These are phyloP conservation scores for Cairina moschata DNA, from an alignment of 2,113 vertebrate species.

Conservation along the genomic window DNA sequence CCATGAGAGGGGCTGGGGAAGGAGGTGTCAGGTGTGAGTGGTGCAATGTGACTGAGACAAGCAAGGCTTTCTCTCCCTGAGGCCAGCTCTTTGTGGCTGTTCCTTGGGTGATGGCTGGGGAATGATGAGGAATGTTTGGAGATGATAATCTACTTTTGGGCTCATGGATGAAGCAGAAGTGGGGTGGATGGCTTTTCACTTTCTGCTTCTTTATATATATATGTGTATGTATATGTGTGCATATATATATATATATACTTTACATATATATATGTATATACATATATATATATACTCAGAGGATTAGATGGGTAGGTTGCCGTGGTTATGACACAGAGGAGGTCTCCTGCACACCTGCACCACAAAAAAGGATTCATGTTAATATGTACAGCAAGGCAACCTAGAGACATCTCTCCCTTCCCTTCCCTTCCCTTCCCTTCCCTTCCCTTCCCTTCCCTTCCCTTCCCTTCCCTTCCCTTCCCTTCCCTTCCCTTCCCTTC, in stretches of 20 bases:
- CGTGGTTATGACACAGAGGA: slow-evolving; percentile 78
- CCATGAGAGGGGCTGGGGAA: not conserved
- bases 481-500: too few species aligned
- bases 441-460: too few species aligned
- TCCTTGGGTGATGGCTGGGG: slow-evolving; percentile 82
- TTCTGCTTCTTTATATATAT: slow-evolving; percentile 27
- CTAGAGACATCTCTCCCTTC: not conserved
- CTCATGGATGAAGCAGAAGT: slow-evolving; percentile 79
- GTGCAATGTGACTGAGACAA: slow-evolving; percentile 66
- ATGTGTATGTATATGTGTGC: not conserved
- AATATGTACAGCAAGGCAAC: slow-evolving; percentile 49
- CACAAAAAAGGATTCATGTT: slow-evolving; percentile 59
- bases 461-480: too few species aligned
- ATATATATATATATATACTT: not conserved
- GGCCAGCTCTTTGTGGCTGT: slow-evolving; percentile 76
- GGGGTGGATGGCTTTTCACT: slow-evolving; percentile 81
- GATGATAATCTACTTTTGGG: slow-evolving; percentile 75
- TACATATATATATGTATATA: too few species aligned
- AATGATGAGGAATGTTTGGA: slow-evolving; percentile 81
- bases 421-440: too few species aligned
- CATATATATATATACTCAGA: slow-evolving; percentile 71
- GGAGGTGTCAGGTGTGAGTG: not conserved
- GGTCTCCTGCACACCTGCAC: slow-evolving; percentile 82
- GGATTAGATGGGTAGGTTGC: slow-evolving; percentile 84
- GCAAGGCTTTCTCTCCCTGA: slow-evolving; percentile 62